Evolutionary conservation across 2,797 vertebrate species (phyloP), one percentile per base, ranked within the genome.

Genomic region (Cirrhinus mrigala): DNA sequence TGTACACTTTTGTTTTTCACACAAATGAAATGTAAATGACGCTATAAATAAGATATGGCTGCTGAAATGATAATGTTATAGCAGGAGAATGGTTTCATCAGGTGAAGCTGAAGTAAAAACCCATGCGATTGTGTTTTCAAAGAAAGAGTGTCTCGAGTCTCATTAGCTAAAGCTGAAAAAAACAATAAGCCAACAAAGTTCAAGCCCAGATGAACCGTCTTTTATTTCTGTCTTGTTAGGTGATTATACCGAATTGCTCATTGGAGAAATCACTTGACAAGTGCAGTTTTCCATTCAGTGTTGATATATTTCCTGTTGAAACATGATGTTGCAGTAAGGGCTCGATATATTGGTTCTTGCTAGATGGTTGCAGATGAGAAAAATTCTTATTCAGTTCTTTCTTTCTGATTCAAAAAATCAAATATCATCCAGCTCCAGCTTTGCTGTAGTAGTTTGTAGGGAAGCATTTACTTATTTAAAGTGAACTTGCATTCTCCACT

Each of bases 401-500:
- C 12, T 29, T 71, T 46, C n/a, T 73, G 70, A 27, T n/a, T n/a
- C n/a, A n/a, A n/a, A n/a, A n/a, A n/a, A n/a, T n/a, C n/a, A n/a
- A n/a, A n/a, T n/a, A n/a, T n/a, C n/a, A n/a, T n/a, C n/a, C n/a
- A n/a, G n/a, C n/a, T n/a, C n/a, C n/a, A n/a, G n/a, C n/a, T n/a
- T n/a, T n/a, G n/a, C 12, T 60, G 12, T 76, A 52, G 50, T 56
- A 56, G 75, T 40, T 76, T 56, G 27, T n/a, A 24, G 14, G 6
- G 14, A 15, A 44, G 54, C 75, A 44, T 44, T 44, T 44, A n/a
- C 68, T 70, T 44, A 78, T 56, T 40, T 79, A 27, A 79, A 48
- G 12, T 79, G 0, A 79, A 66, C 89, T 82, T 89, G 84, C 89
- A 58, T 83, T 87, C 71, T 85, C 29, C 70, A 79, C 77, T 83